These are phyloP conservation scores for Oenanthe oenanthe DNA, from an alignment of 2,113 vertebrate genomes.

Conservation along the genomic window DNA sequence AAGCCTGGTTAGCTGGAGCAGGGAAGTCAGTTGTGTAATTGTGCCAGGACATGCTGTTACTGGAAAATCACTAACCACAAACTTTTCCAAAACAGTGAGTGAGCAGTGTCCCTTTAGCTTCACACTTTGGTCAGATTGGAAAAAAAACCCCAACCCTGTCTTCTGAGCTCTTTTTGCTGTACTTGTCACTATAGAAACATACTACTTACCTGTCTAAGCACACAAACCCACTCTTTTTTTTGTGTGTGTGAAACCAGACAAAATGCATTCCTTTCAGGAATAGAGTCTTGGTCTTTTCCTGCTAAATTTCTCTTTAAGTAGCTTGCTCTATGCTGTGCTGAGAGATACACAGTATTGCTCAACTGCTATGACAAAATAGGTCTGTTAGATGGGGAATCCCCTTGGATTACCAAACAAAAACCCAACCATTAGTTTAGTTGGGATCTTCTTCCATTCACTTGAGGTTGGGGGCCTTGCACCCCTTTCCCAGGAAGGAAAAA, in stretches of 20 bases:
- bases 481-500: neutral
- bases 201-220: neutral
- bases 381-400: neutral
- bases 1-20: neutral
- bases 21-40: neutral
- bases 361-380: neutral
- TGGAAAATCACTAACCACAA: neutral
- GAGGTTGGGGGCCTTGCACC: neutral
- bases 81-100: neutral
- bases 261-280: neutral
- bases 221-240: neutral
- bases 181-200: neutral
- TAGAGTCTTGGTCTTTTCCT: neutral
- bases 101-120: neutral
- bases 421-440: neutral
- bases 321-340: too few relatives aligned
- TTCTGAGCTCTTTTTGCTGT: neutral
- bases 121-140: neutral
- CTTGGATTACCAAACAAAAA: neutral
- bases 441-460: fast-evolving
- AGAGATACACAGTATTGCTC: neutral
- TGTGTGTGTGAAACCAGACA: neutral
- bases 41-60: neutral
- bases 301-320: neutral
- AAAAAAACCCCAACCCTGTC: neutral